Base-by-base conservation (phyloP, 2,113 vertebrate species). In the Steatornis caripensis region DNA sequence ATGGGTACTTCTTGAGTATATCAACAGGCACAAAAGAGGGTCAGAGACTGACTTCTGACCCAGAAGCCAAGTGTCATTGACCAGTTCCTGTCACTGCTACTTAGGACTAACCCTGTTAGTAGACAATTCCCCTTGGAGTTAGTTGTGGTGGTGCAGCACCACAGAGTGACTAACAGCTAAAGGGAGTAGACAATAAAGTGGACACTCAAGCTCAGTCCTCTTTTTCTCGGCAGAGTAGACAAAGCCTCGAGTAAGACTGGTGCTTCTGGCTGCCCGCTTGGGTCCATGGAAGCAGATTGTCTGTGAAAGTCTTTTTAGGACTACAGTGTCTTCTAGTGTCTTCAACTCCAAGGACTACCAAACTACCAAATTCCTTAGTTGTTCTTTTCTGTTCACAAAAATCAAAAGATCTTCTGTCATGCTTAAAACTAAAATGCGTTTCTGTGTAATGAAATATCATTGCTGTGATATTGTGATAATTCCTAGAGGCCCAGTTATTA, bases 91-190 rank as follows among this genome's bases (percentile, higher is more conserved):
- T 24, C 58, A 65, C 65, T 10, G 9, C 17, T 53, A n/a, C 11
- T 77, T 41, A 49, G 19, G 72, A 54, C 14, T 68, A 66, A 51
- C 3, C 2, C 12, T 20, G 8, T 48, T 19, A 45, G 11, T 20
- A 76, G 53, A 64, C 71, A 69, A 83, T 36, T 55, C 7, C 6
- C 55, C 15, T 69, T 77, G 41, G 23, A 85, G 12, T 61, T 70
- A 46, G 12, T 17, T 89, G n/a, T 11, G 2, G 1, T 36, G 9
- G 7, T 46, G 14, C 36, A 43, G 26, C 0, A 1, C 6, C 27
- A 48, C 83, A 27, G 23, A 64, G 23, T 39, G 21, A 55, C 32
- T 75, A 79, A 22, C 5, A 58, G 22, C 22, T 34, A 30, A 85
- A 15, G n/a, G 34, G 29, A 12, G 7, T 17, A 45, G 58, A 53